phyloP scores from a whole-genome alignment of 2,797 vertebrate species.

The Pangasius djambal region DNA sequence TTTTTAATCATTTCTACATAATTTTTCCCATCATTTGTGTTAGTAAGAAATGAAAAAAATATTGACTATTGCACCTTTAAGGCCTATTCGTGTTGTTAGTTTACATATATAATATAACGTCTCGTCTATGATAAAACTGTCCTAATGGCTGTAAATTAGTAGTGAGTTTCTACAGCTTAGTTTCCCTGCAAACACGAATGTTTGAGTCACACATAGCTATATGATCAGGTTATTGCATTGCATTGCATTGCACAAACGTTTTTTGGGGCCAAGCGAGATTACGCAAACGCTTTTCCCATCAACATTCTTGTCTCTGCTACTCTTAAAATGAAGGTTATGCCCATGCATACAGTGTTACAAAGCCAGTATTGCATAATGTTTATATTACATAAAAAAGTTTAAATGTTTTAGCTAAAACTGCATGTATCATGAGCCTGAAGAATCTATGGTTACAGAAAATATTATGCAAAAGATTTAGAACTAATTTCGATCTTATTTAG shows the following conservation, averaged over 20 bases:
- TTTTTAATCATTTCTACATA: neutral
- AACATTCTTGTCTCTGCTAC: neutral
- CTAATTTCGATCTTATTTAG: neutral
- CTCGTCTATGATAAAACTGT: neutral
- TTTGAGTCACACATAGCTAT: neutral
- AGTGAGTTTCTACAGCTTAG: neutral
- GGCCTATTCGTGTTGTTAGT: neutral
- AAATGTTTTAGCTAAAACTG: neutral
- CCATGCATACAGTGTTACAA: too few relatives aligned
- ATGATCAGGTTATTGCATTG: neutral
- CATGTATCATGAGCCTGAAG: neutral
- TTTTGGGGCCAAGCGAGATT: neutral
- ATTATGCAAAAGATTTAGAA: neutral
- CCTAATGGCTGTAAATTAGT: neutral
- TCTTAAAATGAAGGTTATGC: neutral
- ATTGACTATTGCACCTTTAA: neutral
- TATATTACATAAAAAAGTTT: neutral
- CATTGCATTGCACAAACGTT: neutral
- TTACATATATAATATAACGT: neutral
- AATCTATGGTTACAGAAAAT: neutral
- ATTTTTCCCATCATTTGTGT: neutral
- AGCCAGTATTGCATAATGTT: neutral
- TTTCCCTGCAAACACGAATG: neutral
- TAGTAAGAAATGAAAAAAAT: neutral
- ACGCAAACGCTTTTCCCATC: neutral